Base-by-base conservation (phyloP, 2,888 invertebrate species). In the Pterobdella sp. region DNA sequence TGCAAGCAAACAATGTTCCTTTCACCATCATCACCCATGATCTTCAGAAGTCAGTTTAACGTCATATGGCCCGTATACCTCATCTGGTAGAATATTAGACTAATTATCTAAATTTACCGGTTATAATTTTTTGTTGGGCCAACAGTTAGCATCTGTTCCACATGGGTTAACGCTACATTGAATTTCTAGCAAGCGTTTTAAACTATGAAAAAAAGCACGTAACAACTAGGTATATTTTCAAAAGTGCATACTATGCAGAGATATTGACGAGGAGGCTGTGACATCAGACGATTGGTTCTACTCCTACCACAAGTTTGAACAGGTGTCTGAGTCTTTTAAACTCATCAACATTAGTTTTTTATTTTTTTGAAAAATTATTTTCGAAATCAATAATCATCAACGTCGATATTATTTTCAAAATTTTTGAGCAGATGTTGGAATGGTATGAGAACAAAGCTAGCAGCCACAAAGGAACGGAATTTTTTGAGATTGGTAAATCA, bases 401-500 rank as follows among this genome's bases (percentile, higher is more conserved):
- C 26, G 18, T 32, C 32, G 22, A 7, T 71, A 63, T 29, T 18
- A 42, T 2, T 32, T 72, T 26, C 10, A 36, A 64, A 31, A 32
- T 14, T 18, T 64, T 34, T n/a, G 10, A 1, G 14, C 68, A 76
- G 76, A 74, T 76, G n/a, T 63, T 75, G 36, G 29, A 32, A 18
- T 76, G 75, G 75, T 29, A 75, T 22, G 71, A 75, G 3, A 32
- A 49, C 1, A 70, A 60, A 64, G 56, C 42, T 14, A 42, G n/a
- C 4, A 14, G 34, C 2, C 74, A 42, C 26, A 67, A 42, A 10
- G 7, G 29, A 1, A 74, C 74, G 42, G 26, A 65, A 18, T 34
- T 74, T 10, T 26, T 63, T 31, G 65, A 73, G 22, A 73, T 76
- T 29, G 76, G 76, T 29, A 34, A 72, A 0, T 74, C 74, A 0